Percentiles rank a stretch among this genome's conserved stretches.
These are phyloP conservation scores for Meriones unguiculatus DNA, from an alignment of 2,113 vertebrate species.

Conservation along the genomic window DNA sequence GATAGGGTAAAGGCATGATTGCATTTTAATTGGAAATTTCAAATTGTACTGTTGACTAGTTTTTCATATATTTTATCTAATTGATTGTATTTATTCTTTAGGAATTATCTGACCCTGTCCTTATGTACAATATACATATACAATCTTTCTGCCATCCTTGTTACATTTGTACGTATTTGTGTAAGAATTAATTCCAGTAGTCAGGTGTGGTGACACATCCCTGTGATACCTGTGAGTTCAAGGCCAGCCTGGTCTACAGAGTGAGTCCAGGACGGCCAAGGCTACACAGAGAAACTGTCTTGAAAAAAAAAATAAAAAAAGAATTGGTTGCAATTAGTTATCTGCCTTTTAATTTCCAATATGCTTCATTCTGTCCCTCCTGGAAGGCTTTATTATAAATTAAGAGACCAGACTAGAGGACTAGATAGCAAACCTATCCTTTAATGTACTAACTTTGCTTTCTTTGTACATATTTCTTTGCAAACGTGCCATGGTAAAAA, in stretches of 20 bases:
- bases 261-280: too few species aligned
- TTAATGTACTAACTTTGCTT: not conserved
- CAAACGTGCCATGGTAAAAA: not conserved
- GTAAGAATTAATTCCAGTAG: not conserved
- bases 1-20: not conserved
- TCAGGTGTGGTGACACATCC: too few species aligned
- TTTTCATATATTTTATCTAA: not conserved
- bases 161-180: constrained; percentile 22
- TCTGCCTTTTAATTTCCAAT: constrained; percentile 35
- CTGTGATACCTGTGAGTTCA: too few species aligned
- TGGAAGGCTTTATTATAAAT: not conserved
- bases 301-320: not conserved
- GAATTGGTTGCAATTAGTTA: not conserved
- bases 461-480: constrained; percentile 41
- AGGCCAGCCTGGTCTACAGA: too few species aligned
- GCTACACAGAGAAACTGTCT: too few species aligned
- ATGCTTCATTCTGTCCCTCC: not conserved
- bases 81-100: not conserved
- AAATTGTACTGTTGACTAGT: not conserved
- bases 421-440: constrained; percentile 14
- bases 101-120: not conserved
- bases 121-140: not conserved
- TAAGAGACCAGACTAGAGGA: constrained; percentile 15
- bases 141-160: not conserved
- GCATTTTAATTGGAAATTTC: constrained; percentile 35